Evolutionary conservation across 1,140 invertebrate species (phyloP).

Genomic region (Drosophila navojoa): DNA sequence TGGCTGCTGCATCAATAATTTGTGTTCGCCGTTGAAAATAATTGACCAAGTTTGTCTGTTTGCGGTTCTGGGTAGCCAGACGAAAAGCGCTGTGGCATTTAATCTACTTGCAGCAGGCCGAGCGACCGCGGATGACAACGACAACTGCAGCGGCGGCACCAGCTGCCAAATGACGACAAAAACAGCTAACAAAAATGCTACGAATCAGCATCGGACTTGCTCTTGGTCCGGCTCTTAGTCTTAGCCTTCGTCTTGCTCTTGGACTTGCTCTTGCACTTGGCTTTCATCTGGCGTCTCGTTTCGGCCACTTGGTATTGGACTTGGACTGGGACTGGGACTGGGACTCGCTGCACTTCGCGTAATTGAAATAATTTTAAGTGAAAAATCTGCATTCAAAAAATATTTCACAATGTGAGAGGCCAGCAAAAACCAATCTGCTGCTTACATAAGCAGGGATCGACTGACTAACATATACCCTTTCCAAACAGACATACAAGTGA

Average conservation of each 20-base stretch:
- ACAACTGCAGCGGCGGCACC: constrained; percentile 66
- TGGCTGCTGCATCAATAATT: constrained; percentile 72
- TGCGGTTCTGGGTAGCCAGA: constrained; percentile 55
- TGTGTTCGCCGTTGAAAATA: constrained; percentile 81
- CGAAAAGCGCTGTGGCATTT: constrained; percentile 65
- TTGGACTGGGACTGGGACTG: constrained; percentile 14
- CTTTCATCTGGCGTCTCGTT: neutral
- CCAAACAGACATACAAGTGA: neutral
- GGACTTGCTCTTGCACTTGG: constrained; percentile 6
- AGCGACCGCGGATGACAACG: constrained; percentile 51
- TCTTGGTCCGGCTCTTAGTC: neutral
- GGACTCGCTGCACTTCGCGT: constrained; percentile 63
- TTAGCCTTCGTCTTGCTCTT: neutral
- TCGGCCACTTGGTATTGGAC: neutral
- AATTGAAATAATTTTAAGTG: constrained; percentile 82
- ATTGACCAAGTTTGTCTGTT: constrained; percentile 83
- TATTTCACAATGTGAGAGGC: constrained; percentile 66
- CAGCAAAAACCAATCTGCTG: constrained; percentile 29
- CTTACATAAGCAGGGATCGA: constrained; percentile 18
- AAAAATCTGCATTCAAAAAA: constrained; percentile 82
- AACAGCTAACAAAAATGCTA: constrained; percentile 12
- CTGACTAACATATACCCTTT: constrained; percentile 9
- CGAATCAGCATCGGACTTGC: constrained; percentile 11
- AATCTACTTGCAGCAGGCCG: constrained; percentile 71
- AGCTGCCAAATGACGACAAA: constrained; percentile 28